Evolutionary conservation across 2,113 vertebrate species (phyloP), one percentile per base, ranked within the genome.

Genomic region (Oplegnathus fasciatus): DNA sequence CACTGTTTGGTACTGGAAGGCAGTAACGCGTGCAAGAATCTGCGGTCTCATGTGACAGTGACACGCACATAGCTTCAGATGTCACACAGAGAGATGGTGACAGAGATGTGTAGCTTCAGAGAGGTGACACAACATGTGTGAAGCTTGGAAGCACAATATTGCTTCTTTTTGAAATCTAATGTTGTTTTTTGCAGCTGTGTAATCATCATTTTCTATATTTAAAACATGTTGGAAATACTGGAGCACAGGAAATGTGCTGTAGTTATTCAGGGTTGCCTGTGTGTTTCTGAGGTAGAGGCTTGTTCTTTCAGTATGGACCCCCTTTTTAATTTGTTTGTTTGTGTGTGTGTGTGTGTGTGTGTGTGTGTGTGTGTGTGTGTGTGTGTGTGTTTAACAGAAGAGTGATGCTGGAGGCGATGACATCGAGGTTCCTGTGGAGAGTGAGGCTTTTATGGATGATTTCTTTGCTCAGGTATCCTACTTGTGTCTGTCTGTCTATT

Each of bases 381-480:
- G 3, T 48, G 24, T 81, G 13, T 82, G 54, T 80, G 28, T 78
- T 37, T 69, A 0, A 87, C 93, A 98, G 98, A 97, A 97, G 67
- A 96, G 97, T 75, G 96, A 98, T 30, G 89, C 89, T 0, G 95
- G 95, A 6, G 20, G 92, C 0, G 97, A 97, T 3, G 97, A 98
- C 69, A 80, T 97, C 5, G 96, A 96, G 92, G 94, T 99, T 28
- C 96, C 97, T 0, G 90, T 99, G 9, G 97, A 98, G 88, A 97
- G 95, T 71, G 95, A 97, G 0, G 96, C 96, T 0, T 99, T 98
- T 88, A 98, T 99, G 97, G 97, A 99, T 1, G 97, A 98, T 75
- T 99, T 99, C 93, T 99, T 99, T 69, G 75, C 95, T 0, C 97
- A 98, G 97, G 98, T 98, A 86, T 86, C 57, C 3, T 40, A 10